Conservation (phyloP, 92 coral and sea anemone species). For the Muricea muricata region DNA sequence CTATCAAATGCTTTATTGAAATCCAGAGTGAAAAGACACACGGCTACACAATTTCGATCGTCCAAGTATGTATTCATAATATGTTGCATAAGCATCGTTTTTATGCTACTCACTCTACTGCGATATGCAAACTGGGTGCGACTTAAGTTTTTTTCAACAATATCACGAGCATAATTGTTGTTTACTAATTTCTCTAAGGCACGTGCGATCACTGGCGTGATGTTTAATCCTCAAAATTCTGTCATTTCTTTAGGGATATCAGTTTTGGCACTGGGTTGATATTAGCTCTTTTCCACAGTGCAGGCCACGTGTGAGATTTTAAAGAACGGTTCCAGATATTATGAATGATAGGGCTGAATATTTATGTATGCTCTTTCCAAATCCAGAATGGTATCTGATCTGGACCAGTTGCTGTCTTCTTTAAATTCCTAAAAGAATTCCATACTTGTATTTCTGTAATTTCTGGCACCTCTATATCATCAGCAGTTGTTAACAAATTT, state of each 20-base stretch:
- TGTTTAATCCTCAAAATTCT: background rate
- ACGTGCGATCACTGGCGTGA: background rate
- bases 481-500: conserved; percentile 31
- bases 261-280: conserved; percentile 51
- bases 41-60: background rate
- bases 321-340: conserved; percentile 57
- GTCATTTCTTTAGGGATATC: background rate
- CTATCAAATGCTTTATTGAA: background rate
- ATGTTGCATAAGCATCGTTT: background rate
- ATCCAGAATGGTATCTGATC: conserved; percentile 47
- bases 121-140: background rate
- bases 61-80: background rate
- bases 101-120: background rate
- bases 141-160: background rate
- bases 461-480: conserved; percentile 45
- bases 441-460: conserved; percentile 49
- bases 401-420: conserved; percentile 61
- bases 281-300: conserved; percentile 48
- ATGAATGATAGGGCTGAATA: conserved; percentile 34
- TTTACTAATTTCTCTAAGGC: background rate
- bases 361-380: too few relatives aligned
- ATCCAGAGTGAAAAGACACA: background rate
- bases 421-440: conserved; percentile 9
- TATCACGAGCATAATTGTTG: background rate
- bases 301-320: conserved; percentile 28